Evolutionary conservation across 2,797 vertebrate species (phyloP).

Genomic region (Lepidocolaptes lacrymiger): DNA sequence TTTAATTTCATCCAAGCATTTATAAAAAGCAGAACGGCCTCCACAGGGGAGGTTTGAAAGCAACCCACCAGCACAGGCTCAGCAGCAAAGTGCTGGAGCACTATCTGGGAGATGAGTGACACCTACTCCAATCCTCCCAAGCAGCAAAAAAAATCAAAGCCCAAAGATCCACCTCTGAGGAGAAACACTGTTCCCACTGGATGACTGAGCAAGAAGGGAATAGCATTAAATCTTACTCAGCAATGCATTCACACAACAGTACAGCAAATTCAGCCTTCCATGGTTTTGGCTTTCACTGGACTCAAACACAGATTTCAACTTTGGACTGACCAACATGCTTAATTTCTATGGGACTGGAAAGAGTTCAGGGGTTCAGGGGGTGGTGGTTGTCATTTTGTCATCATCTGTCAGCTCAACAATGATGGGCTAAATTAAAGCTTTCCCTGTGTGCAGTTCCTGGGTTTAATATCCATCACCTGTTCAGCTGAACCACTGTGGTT

Average conservation of each 20-base stretch:
- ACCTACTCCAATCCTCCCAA: neutral
- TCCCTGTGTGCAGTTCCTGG: neutral
- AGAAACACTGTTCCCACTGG: neutral
- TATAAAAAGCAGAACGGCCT: neutral
- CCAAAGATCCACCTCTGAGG: neutral
- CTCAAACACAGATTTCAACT: neutral
- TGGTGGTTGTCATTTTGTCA: neutral
- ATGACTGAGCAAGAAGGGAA: neutral
- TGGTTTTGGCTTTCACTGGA: neutral
- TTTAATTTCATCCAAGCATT: neutral
- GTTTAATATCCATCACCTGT: neutral
- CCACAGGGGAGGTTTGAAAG: neutral
- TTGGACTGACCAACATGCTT: neutral
- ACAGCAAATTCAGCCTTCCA: neutral
- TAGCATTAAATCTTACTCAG: neutral
- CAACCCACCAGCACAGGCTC: neutral
- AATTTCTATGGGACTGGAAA: neutral
- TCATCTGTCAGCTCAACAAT: neutral
- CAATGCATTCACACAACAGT: neutral
- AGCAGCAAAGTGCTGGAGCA: neutral
- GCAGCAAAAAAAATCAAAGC: neutral
- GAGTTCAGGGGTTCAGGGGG: accelerated
- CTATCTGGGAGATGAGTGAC: neutral
- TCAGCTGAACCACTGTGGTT: neutral
- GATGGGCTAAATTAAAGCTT: neutral